phyloP scores from a whole-genome alignment of 2,888 invertebrate species.

The Thysanoteuthis rhombus region DNA sequence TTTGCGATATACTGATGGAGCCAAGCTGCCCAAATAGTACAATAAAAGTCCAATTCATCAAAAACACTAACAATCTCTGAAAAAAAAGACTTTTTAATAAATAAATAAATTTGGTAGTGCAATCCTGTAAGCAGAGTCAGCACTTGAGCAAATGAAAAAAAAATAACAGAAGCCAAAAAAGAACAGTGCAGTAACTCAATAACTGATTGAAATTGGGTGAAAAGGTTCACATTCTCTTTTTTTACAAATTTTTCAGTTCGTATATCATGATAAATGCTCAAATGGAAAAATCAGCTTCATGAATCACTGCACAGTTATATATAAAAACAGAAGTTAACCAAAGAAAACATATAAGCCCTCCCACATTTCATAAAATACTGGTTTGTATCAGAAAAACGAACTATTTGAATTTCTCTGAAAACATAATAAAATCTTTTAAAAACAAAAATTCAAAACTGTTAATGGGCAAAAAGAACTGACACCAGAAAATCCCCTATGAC shows the following conservation, averaged over 20 bases:
- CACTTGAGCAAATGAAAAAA: background rate
- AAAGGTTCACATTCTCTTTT: background rate
- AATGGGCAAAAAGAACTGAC: background rate
- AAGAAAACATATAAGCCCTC: background rate
- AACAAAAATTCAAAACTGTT: background rate
- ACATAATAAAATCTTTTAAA: background rate
- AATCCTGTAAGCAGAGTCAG: slow-evolving; percentile 12
- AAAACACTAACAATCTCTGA: slow-evolving; percentile 22
- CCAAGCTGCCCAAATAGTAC: slow-evolving; percentile 19
- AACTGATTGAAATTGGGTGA: background rate
- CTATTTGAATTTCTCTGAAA: slow-evolving; percentile 1
- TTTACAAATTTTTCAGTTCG: background rate
- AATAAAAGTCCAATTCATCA: slow-evolving; percentile 16
- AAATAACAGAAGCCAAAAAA: background rate
- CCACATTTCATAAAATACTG: background rate
- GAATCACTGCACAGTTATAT: background rate
- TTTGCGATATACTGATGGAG: slow-evolving; percentile 39
- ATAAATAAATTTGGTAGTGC: background rate
- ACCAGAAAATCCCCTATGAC: background rate
- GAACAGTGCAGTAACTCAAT: background rate
- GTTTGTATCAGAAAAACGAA: background rate
- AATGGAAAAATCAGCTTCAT: background rate
- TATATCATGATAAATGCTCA: background rate
- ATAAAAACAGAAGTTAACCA: background rate
- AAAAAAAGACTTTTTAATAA: slow-evolving; percentile 14